Evolutionary conservation across 1,140 invertebrate genomes (phyloP), one percentile per base, ranked within the genome.

Genomic region (Drosophila aff.): DNA sequence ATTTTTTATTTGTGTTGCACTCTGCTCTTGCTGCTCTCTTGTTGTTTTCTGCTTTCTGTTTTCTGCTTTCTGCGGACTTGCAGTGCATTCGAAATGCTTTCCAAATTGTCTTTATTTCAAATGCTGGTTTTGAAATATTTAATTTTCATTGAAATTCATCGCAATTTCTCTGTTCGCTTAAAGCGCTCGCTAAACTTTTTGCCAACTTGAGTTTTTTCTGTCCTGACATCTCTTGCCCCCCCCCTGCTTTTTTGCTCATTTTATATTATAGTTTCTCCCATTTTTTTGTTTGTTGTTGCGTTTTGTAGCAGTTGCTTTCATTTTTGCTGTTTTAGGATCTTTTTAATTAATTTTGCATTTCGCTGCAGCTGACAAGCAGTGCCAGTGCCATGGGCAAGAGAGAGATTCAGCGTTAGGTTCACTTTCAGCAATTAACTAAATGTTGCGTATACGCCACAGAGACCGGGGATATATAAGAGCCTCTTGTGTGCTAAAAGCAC

Each of bases 141-240:
- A 90, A 90, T 84, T 90, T 89, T 64, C 85, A 90, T 89, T 89
- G 78, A 90, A 90, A 89, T 89, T 81, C 85, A 84, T 73, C 63
- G 83, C 80, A 64, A 74, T 75, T 74, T 65, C 36, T 43, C 40
- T n/a, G n/a, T 26, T 16, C 33, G 18, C 43, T 44, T 67, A 41
- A 63, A 21, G 40, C 13, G 21, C 23, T n/a, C 16, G 13, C 31
- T 46, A 64, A 79, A 79, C 66, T 76, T 84, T 76, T 83, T 43
- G 49, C 46, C 46, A 60, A 72, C 62, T 67, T 52, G 28, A 26
- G 58, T 46, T 50, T 50, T 46, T 23, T 33, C 36, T 44, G 33
- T 53, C 57, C 57, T 33, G 52, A 52, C 68, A 73, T 74, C 26
- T 50, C 46, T 65, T 8, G 26, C 18, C 36, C 18, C 36, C 18